Evolutionary conservation across 2,797 vertebrate genomes (phyloP), one percentile per base, ranked within the genome.

Genomic region (Salmo trutta): DNA sequence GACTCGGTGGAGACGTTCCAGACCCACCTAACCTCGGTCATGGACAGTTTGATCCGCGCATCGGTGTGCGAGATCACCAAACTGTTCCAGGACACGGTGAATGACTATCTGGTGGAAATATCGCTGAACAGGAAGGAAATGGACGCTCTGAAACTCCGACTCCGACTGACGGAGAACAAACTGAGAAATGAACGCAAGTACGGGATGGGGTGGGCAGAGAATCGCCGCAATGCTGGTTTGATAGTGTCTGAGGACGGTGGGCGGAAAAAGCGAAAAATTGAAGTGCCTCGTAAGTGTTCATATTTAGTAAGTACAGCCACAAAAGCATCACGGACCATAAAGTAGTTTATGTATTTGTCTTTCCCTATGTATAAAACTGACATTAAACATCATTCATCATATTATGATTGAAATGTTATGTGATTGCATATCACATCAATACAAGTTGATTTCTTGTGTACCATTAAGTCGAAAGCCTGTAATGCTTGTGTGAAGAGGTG

Each of bases 61-160:
- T 95, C 95, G 1, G 94, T 95, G 47, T 95, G 94, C 10, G 95
- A 95, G 89, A 94, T 95, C 83, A 93, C 90, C 86, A 95, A 95
- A 83, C 94, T 95, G 79, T 95, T 95, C 85, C 93, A 95, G 91
- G 95, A 95, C 80, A 94, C 94, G 1, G 93, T 95, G 47, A 94
- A 91, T 89, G 93, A 93, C 87, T 95, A 94, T 84, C 86, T 95
- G 89, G 94, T 94, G 92, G 95, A 95, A 86, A 89, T 95, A 76
- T 92, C 95, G 12, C 90, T 95, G 65, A 95, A 94, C 91, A 89
- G 93, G 83, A 94, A 94, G 81, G 95, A 95, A 85, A 95, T 93
- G 88, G 95, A 95, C 65, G 86, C 93, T 3, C 89, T 95, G 14
- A 94, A 94, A 19, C 81, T 94, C 77, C 89, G 95, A 8, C 91